Percentiles rank a stretch among this genome's conserved stretches.
Conservation (phyloP, 2,113 vertebrate genomes). For the Crotalus tigris region DNA sequence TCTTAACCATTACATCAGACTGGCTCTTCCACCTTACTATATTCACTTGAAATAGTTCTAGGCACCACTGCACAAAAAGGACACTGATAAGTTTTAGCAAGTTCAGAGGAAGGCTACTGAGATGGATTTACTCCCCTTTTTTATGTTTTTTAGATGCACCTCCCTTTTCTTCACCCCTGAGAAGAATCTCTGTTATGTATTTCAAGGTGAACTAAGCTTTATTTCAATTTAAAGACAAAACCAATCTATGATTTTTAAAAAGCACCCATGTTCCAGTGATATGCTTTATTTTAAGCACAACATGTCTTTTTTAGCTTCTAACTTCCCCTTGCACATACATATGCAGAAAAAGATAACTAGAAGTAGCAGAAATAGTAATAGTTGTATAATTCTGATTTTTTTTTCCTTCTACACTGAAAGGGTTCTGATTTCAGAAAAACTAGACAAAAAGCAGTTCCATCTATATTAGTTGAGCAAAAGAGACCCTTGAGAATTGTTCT, state of each 20-base stretch:
- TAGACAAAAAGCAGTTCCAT: neutral
- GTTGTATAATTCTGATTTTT: neutral
- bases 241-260: slow-evolving; percentile 17
- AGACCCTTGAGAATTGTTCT: neutral
- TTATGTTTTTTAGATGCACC: slow-evolving; percentile 44
- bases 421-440: neutral
- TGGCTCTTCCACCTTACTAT: neutral
- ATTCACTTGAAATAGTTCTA: neutral
- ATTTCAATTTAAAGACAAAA: slow-evolving; percentile 5
- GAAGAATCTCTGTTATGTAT: slow-evolving; percentile 16
- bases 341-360: neutral
- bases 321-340: too few species aligned
- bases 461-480: neutral
- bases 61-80: neutral
- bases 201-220: slow-evolving; percentile 22
- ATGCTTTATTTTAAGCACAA: neutral
- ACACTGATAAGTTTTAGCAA: neutral
- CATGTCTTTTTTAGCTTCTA: neutral
- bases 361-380: neutral
- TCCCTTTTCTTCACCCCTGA: slow-evolving; percentile 23
- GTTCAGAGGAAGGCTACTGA: neutral
- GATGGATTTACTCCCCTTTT: slow-evolving; percentile 44
- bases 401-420: neutral
- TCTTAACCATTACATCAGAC: neutral
- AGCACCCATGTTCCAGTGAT: neutral